phyloP scores from a whole-genome alignment of 2,888 invertebrate species.

The Drosophila quasianomalipes region DNA sequence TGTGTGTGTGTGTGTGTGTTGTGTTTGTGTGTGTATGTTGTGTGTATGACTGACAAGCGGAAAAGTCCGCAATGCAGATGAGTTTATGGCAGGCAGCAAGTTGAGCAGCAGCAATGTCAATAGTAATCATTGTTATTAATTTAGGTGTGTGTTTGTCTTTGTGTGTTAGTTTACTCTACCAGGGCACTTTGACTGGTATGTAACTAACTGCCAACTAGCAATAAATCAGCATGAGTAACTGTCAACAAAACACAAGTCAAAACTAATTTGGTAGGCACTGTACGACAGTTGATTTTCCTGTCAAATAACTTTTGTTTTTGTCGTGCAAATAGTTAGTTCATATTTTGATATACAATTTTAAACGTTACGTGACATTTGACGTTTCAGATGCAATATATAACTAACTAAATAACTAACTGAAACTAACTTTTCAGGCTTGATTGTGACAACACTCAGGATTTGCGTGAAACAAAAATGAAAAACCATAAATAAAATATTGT shows the following conservation, averaged over 20 bases:
- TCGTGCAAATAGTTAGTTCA: not conserved
- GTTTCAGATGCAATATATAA: not conserved
- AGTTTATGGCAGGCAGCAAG: slow-evolving; percentile 45
- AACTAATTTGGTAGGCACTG: not conserved
- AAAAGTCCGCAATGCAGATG: slow-evolving; percentile 56
- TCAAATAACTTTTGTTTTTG: not conserved
- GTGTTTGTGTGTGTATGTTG: not conserved
- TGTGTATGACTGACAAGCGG: slow-evolving; percentile 28
- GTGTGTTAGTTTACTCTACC: slow-evolving; percentile 2
- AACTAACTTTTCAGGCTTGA: not conserved
- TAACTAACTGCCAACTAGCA: slow-evolving; percentile 45
- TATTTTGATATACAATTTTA: not conserved
- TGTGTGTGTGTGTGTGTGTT: not conserved
- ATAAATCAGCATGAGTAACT: slow-evolving; percentile 40
- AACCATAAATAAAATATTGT: not conserved
- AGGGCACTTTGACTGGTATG: slow-evolving; percentile 48
- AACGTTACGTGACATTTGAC: not conserved
- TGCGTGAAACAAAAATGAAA: not conserved
- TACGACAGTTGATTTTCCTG: not conserved
- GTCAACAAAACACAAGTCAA: slow-evolving; percentile 16
- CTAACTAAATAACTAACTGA: no score
- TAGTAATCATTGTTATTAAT: slow-evolving; percentile 76
- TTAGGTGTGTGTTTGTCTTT: slow-evolving; percentile 40
- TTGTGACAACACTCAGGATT: not conserved
- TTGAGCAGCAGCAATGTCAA: slow-evolving; percentile 60